phyloP scores from a whole-genome alignment of 2,888 invertebrate species.

The Dastarcus helophoroides region DNA sequence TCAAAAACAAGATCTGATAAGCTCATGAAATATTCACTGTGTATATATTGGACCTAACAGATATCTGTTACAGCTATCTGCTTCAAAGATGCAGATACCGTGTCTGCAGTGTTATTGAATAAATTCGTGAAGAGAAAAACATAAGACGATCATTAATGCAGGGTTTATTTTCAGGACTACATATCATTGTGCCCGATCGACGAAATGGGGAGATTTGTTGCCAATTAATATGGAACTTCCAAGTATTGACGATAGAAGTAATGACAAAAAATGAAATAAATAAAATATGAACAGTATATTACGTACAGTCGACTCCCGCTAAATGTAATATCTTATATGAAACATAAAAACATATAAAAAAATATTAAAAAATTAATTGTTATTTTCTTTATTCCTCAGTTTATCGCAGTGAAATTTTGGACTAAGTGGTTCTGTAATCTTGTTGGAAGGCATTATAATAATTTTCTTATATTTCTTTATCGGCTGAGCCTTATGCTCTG shows the following conservation, averaged over 20 bases:
- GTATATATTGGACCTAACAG: too few relatives aligned
- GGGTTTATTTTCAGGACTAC: constrained; percentile 42
- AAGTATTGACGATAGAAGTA: not conserved
- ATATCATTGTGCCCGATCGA: constrained; percentile 61
- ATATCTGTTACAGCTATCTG: too few relatives aligned
- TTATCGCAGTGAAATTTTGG: constrained; percentile 38
- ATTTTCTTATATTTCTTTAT: constrained; percentile 42
- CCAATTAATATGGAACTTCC: constrained; percentile 44
- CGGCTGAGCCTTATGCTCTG: constrained; percentile 53
- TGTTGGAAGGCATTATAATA: constrained; percentile 42
- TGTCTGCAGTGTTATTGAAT: too few relatives aligned
- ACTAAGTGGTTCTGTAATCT: constrained; percentile 52
- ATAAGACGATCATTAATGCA: too few relatives aligned
- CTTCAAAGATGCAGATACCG: too few relatives aligned
- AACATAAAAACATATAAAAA: not conserved
- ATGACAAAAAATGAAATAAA: not conserved
- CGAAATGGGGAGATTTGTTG: constrained; percentile 70
- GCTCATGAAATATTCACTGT: too few relatives aligned
- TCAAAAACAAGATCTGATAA: too few relatives aligned
- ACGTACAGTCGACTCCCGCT: too few relatives aligned
- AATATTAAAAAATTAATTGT: not conserved
- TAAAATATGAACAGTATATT: not conserved
- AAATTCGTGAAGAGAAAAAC: too few relatives aligned
- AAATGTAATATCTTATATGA: too few relatives aligned
- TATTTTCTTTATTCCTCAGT: constrained; percentile 19